Percentiles rank a stretch among this genome's conserved stretches.
phyloP scores from a whole-genome alignment of 2,888 invertebrate genomes.

The Leptopilina syphax region DNA sequence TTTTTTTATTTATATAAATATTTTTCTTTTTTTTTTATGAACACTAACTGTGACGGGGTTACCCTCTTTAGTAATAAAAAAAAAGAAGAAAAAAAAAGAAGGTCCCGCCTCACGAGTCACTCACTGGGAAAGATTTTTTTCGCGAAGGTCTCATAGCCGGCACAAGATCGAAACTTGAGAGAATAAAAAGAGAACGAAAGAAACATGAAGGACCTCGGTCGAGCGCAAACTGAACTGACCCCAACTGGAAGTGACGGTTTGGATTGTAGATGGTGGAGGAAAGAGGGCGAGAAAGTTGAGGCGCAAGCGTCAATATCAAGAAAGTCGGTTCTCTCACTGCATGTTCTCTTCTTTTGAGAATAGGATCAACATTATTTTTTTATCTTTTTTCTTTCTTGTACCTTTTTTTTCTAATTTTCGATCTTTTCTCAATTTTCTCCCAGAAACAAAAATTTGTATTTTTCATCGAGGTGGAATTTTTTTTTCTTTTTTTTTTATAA shows the following conservation, averaged over 20 bases:
- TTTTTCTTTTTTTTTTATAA: neutral
- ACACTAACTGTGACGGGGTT: constrained; percentile 45
- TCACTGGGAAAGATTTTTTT: constrained; percentile 19
- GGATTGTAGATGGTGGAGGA: constrained; percentile 55
- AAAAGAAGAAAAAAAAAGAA: neutral
- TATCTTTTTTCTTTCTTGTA: no score
- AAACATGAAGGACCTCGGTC: constrained; percentile 64
- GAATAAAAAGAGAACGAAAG: constrained; percentile 45
- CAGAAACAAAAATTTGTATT: constrained; percentile 28
- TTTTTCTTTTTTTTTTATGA: constrained; percentile 10
- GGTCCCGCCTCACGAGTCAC: constrained; percentile 34
- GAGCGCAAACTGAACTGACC: constrained; percentile 69
- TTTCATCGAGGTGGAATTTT: neutral
- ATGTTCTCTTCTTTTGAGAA: constrained; percentile 41
- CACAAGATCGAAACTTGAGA: constrained; percentile 45
- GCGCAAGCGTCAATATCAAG: constrained; percentile 51
- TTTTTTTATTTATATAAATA: no score
- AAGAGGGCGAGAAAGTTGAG: constrained; percentile 48
- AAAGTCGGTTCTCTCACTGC: constrained; percentile 41
- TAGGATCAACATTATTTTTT: constrained; percentile 7
- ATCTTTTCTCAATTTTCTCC: neutral
- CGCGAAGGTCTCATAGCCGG: constrained; percentile 32
- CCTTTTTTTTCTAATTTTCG: no score
- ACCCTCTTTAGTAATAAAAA: neutral
- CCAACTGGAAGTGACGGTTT: constrained; percentile 65